Percentiles rank a stretch among this genome's conserved stretches.
These are phyloP conservation scores for Orestias chungarensis DNA, from an alignment of 2,797 vertebrate species.

Conservation along the genomic window DNA sequence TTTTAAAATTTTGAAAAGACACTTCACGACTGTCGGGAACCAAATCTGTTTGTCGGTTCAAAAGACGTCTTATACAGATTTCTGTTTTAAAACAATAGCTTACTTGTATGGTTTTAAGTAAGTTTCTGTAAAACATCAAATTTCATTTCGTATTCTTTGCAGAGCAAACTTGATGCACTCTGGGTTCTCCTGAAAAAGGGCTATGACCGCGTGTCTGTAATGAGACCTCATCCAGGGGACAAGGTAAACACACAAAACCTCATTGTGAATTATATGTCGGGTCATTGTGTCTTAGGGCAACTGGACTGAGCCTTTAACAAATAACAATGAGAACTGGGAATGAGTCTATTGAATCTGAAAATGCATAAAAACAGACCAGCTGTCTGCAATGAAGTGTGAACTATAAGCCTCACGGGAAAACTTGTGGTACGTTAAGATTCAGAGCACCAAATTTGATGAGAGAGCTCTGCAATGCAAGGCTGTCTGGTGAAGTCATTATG, in stretches of 20 bases:
- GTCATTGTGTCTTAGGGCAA: constrained; percentile 8
- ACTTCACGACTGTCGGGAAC: constrained; percentile 29
- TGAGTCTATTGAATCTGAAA: constrained; percentile 28
- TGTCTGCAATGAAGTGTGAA: constrained; percentile 64
- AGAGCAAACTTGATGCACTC: constrained; percentile 95
- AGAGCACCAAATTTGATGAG: constrained; percentile 40
- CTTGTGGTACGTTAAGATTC: constrained; percentile 54
- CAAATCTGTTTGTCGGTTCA: constrained; percentile 29
- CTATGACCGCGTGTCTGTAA: constrained; percentile 95
- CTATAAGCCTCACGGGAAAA: constrained; percentile 59
- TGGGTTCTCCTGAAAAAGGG: constrained; percentile 93
- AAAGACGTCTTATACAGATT: constrained; percentile 8
- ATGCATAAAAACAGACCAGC: constrained; percentile 54
- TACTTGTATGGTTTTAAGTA: neutral
- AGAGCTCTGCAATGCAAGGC: constrained; percentile 48
- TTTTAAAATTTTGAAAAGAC: constrained; percentile 41
- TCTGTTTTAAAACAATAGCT: neutral
- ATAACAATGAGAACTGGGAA: constrained; percentile 13
- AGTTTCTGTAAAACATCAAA: neutral
- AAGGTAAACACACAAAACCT: constrained; percentile 83
- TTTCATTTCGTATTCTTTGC: constrained; percentile 35
- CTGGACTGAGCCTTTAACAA: constrained; percentile 23
- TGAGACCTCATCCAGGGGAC: constrained; percentile 96
- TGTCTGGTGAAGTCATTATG: constrained; percentile 66
- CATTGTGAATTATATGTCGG: neutral